Percentiles rank a stretch among this genome's conserved stretches.
phyloP scores from a whole-genome alignment of 2,797 vertebrate species.

The Caiman crocodilus region DNA sequence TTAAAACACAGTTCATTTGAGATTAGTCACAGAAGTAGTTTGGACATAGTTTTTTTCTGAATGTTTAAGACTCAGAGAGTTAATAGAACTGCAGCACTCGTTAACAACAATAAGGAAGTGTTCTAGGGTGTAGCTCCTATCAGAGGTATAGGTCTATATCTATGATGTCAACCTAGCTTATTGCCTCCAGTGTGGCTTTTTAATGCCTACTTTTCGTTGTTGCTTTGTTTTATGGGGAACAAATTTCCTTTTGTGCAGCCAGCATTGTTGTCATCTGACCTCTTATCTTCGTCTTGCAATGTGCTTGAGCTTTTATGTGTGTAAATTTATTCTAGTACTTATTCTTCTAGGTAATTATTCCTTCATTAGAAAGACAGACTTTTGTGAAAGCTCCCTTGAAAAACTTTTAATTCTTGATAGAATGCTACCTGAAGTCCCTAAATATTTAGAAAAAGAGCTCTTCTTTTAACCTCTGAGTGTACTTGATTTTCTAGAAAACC shows the following conservation, averaged over 20 bases:
- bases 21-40: neutral
- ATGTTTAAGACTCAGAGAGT: neutral
- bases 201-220: neutral
- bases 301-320: neutral
- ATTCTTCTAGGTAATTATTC: neutral
- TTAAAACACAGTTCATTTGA: neutral
- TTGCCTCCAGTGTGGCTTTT: neutral
- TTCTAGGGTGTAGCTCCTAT: neutral
- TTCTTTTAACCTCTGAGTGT: neutral
- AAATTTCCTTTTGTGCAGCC: neutral
- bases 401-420: neutral
- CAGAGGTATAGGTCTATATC: neutral
- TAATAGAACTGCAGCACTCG: neutral
- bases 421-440: neutral
- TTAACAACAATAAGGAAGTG: neutral
- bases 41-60: neutral
- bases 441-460: neutral
- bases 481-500: neutral
- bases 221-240: conserved; percentile 10
- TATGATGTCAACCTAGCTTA: neutral
- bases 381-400: neutral
- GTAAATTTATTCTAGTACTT: neutral
- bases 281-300: conserved; percentile 22
- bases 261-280: neutral
- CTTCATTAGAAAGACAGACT: neutral